These are phyloP conservation scores for Plectropomus leopardus DNA, from an alignment of 2,113 vertebrate species.

Conservation along the genomic window DNA sequence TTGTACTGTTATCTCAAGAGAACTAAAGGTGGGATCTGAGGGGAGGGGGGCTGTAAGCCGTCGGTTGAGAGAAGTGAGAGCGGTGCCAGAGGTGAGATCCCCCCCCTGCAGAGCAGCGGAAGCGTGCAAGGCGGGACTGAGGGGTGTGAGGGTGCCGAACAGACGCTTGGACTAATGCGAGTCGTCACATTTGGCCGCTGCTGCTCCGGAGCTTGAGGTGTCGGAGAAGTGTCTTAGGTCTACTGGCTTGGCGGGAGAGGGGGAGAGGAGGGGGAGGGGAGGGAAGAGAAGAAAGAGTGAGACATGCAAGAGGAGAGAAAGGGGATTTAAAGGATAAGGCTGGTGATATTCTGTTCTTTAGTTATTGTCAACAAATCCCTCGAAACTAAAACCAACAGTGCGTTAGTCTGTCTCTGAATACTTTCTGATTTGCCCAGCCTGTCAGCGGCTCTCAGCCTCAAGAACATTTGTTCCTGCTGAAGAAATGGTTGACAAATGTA, in stretches of 20 bases:
- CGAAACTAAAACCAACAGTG: not conserved
- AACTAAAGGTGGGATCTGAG: constrained; percentile 21
- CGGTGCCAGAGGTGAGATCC: constrained; percentile 55
- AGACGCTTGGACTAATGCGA: constrained; percentile 81
- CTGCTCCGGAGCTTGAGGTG: constrained; percentile 74
- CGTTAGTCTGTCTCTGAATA: not conserved
- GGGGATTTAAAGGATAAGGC: not conserved
- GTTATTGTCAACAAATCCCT: not conserved
- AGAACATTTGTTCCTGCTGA: not conserved
- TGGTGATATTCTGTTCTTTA: not conserved
- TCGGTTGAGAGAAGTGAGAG: constrained; percentile 57
- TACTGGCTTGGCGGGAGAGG: constrained; percentile 35
- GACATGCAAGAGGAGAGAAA: not conserved
- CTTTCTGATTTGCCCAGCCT: not conserved
- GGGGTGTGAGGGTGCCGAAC: constrained; percentile 76
- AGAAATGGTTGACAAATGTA: not conserved
- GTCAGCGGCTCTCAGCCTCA: too few species aligned
- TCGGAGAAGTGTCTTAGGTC: constrained; percentile 77
- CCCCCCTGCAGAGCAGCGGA: constrained; percentile 71
- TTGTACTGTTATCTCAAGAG: constrained; percentile 50
- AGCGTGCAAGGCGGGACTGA: constrained; percentile 58
- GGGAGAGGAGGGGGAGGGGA: not conserved
- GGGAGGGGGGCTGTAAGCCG: constrained; percentile 33
- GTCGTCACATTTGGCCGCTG: constrained; percentile 77
- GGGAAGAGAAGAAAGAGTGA: not conserved